phyloP scores from a whole-genome alignment of 2,888 invertebrate species.

The Dryocosmus kuriphilus region DNA sequence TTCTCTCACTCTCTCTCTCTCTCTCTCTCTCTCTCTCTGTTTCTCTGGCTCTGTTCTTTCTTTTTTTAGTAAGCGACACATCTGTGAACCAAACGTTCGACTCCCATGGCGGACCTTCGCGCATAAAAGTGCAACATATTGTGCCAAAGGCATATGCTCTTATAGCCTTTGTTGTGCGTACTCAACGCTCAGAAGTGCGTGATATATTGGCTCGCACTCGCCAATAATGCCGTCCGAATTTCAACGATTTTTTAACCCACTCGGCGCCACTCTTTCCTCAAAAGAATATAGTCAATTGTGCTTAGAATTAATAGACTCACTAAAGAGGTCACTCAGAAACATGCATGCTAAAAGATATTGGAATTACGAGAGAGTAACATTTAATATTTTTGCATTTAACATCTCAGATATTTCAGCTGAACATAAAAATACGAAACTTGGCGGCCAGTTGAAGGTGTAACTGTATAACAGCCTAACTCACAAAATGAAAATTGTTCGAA shows the following conservation, averaged over 20 bases:
- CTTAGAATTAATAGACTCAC: conserved; percentile 9
- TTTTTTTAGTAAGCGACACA: conserved; percentile 61
- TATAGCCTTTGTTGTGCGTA: conserved; percentile 26
- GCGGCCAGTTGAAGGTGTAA: too few species aligned
- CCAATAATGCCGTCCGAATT: conserved; percentile 35
- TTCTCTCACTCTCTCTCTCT: conserved; percentile 45
- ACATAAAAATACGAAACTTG: too few species aligned
- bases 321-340: neutral
- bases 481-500: too few species aligned
- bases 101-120: conserved; percentile 58
- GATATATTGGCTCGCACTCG: conserved; percentile 30
- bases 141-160: conserved; percentile 63
- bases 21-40: conserved; percentile 42
- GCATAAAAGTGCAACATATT: conserved; percentile 66
- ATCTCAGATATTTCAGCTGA: too few species aligned
- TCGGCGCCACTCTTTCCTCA: conserved; percentile 5
- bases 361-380: too few species aligned
- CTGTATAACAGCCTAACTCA: too few species aligned
- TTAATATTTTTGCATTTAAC: too few species aligned
- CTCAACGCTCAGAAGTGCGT: conserved; percentile 41
- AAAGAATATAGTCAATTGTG: conserved; percentile 15
- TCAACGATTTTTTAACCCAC: conserved; percentile 27
- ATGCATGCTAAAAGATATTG: too few species aligned
- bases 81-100: conserved; percentile 67
- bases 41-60: conserved; percentile 40